Evolutionary conservation across 2,797 vertebrate genomes (phyloP).

Genomic region (Oryzias sinensis): DNA sequence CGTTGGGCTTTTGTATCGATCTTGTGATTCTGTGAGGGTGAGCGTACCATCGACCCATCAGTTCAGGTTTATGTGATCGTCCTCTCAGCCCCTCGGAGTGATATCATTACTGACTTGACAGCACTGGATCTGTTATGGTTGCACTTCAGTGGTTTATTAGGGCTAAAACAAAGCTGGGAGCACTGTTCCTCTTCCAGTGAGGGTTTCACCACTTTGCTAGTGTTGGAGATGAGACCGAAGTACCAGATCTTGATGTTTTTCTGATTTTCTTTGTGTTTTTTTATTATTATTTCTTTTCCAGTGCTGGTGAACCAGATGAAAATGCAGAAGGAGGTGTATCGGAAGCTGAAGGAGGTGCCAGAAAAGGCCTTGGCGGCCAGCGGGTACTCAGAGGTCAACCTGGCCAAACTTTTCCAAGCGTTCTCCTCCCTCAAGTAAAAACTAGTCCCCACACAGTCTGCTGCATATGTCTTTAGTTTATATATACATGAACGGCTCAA

Average conservation of each 20-base stretch:
- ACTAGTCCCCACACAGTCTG: slow-evolving; percentile 3
- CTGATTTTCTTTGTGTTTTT: neutral
- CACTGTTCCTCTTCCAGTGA: slow-evolving; percentile 7
- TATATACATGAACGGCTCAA: no score
- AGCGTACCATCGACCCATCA: slow-evolving; percentile 54
- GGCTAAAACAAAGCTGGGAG: slow-evolving; percentile 1
- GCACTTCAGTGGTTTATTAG: slow-evolving; percentile 45
- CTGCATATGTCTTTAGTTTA: slow-evolving; percentile 2
- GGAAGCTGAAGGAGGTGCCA: slow-evolving; percentile 82
- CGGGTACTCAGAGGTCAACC: slow-evolving; percentile 92
- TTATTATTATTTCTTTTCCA: slow-evolving; percentile 20
- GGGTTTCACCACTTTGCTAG: slow-evolving; percentile 3
- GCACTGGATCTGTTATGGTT: slow-evolving; percentile 56
- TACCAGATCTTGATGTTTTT: neutral
- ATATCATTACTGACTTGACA: slow-evolving; percentile 54
- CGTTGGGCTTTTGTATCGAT: slow-evolving; percentile 62
- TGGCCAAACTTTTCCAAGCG: slow-evolving; percentile 89
- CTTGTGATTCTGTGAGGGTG: slow-evolving; percentile 49
- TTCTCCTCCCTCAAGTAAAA: slow-evolving; percentile 77
- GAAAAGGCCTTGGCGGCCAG: slow-evolving; percentile 84
- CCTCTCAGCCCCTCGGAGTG: slow-evolving; percentile 41
- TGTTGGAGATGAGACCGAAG: no score
- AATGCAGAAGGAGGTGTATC: slow-evolving; percentile 74
- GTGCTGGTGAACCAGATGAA: neutral
- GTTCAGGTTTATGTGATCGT: slow-evolving; percentile 38